Base-by-base conservation (phyloP, 2,888 invertebrate genomes). In the Temnothorax rugatulus region DNA sequence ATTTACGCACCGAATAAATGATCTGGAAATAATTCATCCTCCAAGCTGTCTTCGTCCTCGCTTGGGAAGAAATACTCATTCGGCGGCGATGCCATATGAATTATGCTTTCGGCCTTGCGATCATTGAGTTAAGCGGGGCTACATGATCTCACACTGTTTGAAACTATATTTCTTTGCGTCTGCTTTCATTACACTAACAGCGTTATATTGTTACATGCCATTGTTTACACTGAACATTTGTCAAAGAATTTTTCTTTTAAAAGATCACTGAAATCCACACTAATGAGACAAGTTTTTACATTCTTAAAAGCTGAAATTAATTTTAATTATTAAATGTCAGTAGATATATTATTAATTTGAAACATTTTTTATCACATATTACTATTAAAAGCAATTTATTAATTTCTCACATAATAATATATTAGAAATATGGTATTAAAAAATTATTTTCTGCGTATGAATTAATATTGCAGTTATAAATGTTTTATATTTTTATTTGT, bases 51-150 rank as follows among this genome's bases (percentile, higher is more conserved):
- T 83, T 90, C 88, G 88, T 92, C 91, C 82, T 93, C 93, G 83
- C 88, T 88, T 75, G 93, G 90, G 84, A 92, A 90, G 88, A 90
- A 92, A 88, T 88, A 93, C 66, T 91, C 88, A 83, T 91, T 91
- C 85, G 90, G 87, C 86, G 91, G 91, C 87, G 94, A 93, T 93
- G 93, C 93, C 94, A 94, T 94, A 91, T 92, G 91, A 92, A 90
- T 88, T 89, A 87, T 85, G 86, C 83, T 84, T 86, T 81, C 84
- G 84, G 87, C 83, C 84, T 90, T 73, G 88, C 82, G 84, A 89
- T 90, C 89, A 87, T 89, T 71, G 64, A 88, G 82, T 84, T 54
- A 83, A 44, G 18, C 66, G 59, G 38, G 59, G 61, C 73, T 74
- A 64, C 38, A 44, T 83, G 13, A 83, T 63, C 38, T 69, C 61